Percentiles rank a stretch among this genome's conserved stretches.
Evolutionary conservation across 2,797 vertebrate genomes (phyloP).

Genomic region (Lagorchestes hirsutus): DNA sequence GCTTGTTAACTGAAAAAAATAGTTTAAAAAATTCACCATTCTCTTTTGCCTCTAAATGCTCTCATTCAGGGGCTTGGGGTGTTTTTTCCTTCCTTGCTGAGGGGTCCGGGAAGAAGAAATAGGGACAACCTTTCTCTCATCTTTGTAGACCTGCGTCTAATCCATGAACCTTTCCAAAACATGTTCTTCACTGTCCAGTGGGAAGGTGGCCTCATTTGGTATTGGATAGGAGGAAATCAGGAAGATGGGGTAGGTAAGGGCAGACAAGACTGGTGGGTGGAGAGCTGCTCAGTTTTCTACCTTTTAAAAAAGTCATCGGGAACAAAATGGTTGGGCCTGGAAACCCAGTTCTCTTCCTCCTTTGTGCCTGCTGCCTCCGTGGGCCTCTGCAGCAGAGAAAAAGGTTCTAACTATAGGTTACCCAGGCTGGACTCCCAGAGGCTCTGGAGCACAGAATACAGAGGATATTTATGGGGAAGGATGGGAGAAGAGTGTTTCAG

Average conservation of each 20-base stretch:
- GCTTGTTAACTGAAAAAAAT: not conserved
- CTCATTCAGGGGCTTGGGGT: not conserved
- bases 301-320: slow-evolving; percentile 87
- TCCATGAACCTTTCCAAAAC: not conserved
- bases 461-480: slow-evolving; percentile 73
- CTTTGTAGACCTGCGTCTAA: not conserved
- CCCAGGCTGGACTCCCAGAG: slow-evolving; percentile 71
- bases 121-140: not conserved
- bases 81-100: not conserved
- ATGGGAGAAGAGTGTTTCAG: slow-evolving; percentile 28
- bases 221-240: not conserved
- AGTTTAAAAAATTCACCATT: not conserved
- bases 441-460: slow-evolving; percentile 67
- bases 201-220: not conserved
- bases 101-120: not conserved
- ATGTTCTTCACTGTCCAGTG: not conserved
- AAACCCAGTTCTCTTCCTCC: slow-evolving; percentile 81
- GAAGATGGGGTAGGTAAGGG: not conserved
- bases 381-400: slow-evolving; percentile 74
- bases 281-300: slow-evolving; percentile 80
- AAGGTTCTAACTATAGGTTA: slow-evolving; percentile 90
- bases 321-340: slow-evolving; percentile 85
- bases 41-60: not conserved
- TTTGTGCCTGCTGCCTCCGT: slow-evolving; percentile 67
- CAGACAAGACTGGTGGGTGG: slow-evolving; percentile 36